A percentile compares a stretch with the other conserved stretches of the same genome.
Conservation (phyloP, 2,888 invertebrate species). For the Macrophya alboannulata region DNA sequence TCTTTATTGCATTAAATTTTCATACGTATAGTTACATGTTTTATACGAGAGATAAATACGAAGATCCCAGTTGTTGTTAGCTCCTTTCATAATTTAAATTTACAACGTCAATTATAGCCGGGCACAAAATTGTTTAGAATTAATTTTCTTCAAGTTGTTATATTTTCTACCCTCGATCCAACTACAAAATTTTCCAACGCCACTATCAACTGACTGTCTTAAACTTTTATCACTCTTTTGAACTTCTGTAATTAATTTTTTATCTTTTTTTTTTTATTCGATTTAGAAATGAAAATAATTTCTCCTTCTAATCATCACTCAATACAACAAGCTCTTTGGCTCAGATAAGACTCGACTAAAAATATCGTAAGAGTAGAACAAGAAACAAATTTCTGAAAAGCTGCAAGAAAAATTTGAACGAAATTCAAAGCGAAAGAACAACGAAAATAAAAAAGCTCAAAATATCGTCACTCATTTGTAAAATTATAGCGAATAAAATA, state of each 20-base stretch:
- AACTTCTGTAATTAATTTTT: background rate
- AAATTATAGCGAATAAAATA: background rate
- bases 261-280: background rate
- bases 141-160: background rate
- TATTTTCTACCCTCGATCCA: background rate
- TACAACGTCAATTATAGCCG: background rate
- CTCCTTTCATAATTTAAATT: constrained; percentile 38
- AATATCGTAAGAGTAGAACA: no score
- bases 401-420: background rate
- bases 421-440: background rate
- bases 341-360: background rate
- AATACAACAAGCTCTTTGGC: background rate
- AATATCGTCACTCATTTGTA: background rate
- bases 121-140: constrained; percentile 26
- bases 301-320: background rate
- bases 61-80: background rate
- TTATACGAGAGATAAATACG: constrained; percentile 14
- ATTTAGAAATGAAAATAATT: background rate
- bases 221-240: background rate
- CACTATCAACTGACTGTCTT: background rate
- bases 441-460: background rate
- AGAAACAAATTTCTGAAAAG: background rate
- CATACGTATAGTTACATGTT: constrained; percentile 27
- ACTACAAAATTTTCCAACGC: background rate
- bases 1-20: constrained; percentile 22